Evolutionary conservation across 2,888 invertebrate species (phyloP).

Genomic region (Fabriciana adippe): DNA sequence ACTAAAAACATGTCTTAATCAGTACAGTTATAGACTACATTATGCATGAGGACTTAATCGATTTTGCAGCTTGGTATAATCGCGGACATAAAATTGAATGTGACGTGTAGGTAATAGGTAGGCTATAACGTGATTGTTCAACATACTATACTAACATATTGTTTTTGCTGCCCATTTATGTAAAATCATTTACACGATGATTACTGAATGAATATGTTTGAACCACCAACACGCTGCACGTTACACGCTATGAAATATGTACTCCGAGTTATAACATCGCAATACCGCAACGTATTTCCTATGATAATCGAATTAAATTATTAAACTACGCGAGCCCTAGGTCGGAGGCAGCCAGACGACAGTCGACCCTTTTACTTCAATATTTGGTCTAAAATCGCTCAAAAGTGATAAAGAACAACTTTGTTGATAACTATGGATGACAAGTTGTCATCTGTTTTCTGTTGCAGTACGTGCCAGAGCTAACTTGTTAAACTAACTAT

Average conservation of each 20-base stretch:
- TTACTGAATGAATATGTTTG: no score
- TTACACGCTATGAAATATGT: neutral
- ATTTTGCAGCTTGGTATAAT: no score
- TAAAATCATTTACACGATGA: no score
- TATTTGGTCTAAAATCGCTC: neutral
- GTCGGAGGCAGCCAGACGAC: neutral
- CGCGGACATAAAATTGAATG: no score
- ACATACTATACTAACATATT: no score
- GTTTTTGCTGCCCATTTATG: no score
- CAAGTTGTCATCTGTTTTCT: constrained; percentile 2
- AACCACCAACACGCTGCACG: neutral
- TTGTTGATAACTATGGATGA: neutral
- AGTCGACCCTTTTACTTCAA: neutral
- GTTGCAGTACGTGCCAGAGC: neutral
- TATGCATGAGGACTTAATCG: no score
- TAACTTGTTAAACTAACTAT: neutral
- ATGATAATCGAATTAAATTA: constrained; percentile 17
- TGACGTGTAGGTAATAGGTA: no score
- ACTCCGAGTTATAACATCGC: neutral
- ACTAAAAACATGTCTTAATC: no score
- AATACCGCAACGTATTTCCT: constrained; percentile 14
- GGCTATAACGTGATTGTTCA: no score
- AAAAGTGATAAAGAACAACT: neutral
- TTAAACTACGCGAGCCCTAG: constrained; percentile 4
- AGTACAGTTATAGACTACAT: no score